Percentiles rank a stretch among this genome's conserved stretches.
These are phyloP conservation scores for Ennomos quercinarius DNA, from an alignment of 2,888 invertebrate genomes.

Conservation along the genomic window DNA sequence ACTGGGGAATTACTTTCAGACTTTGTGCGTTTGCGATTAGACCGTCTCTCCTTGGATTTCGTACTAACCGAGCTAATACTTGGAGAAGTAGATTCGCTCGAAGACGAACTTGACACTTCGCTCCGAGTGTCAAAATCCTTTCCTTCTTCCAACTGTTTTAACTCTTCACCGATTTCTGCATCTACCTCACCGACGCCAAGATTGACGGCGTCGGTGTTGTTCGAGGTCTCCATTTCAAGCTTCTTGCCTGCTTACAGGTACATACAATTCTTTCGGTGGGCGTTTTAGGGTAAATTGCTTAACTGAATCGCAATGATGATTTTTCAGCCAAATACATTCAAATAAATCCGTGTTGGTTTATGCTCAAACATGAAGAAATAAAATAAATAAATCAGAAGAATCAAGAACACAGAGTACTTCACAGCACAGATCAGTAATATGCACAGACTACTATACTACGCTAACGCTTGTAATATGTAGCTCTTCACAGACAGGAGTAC, in stretches of 20 bases:
- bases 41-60: constrained; percentile 86
- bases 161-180: constrained; percentile 91
- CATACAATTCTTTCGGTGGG: constrained; percentile 23
- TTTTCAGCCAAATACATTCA: no score
- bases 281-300: no score
- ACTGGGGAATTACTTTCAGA: constrained; percentile 74
- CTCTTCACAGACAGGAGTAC: no score
- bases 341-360: no score
- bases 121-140: constrained; percentile 93
- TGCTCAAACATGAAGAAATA: no score
- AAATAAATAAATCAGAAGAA: no score
- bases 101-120: constrained; percentile 94
- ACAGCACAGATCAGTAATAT: no score
- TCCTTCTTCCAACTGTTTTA: constrained; percentile 91
- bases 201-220: constrained; percentile 87
- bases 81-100: constrained; percentile 89
- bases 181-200: constrained; percentile 88
- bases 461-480: no score
- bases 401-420: no score
- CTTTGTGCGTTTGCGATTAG: constrained; percentile 84
- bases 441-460: no score
- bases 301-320: no score
- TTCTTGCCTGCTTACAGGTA: constrained; percentile 7
- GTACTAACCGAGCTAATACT: constrained; percentile 92
- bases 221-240: constrained; percentile 79